A percentile compares a stretch with the other conserved stretches of the same genome.
These are phyloP conservation scores for Epirrhoe tristata DNA, from an alignment of 2,888 invertebrate species.

Conservation along the genomic window DNA sequence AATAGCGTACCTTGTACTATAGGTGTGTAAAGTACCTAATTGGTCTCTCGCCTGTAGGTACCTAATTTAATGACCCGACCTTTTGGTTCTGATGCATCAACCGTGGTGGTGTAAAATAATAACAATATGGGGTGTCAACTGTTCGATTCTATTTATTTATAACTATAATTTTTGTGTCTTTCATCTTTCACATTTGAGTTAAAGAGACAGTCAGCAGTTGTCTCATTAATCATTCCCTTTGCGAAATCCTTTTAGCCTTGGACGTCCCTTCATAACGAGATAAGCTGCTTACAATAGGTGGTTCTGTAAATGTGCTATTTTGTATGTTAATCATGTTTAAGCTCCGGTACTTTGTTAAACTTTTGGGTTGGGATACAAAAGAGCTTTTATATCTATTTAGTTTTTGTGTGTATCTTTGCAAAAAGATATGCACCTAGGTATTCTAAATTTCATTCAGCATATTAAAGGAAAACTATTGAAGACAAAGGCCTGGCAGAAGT, in stretches of 20 bases:
- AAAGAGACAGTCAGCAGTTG: conserved; percentile 36
- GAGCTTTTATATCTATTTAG: conserved; percentile 2
- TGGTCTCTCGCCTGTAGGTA: no score
- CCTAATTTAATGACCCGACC: no score
- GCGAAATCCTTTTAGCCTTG: conserved; percentile 59
- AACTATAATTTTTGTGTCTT: neutral
- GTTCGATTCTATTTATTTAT: neutral
- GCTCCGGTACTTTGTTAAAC: conserved; percentile 21
- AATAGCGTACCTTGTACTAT: no score
- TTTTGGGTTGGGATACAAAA: conserved; percentile 12
- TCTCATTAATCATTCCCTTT: conserved; percentile 62
- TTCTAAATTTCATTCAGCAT: no score
- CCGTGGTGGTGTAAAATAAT: no score
- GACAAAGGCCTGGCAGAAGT: no score
- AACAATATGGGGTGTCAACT: no score
- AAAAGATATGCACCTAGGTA: neutral
- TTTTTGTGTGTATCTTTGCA: conserved; percentile 2
- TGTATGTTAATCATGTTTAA: conserved; percentile 33
- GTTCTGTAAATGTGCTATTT: conserved; percentile 26
- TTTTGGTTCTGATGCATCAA: no score
- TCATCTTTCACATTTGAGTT: neutral
- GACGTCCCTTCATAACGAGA: conserved; percentile 58
- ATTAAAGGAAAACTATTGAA: no score
- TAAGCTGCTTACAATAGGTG: conserved; percentile 55
- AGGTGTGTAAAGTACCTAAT: no score